These are phyloP conservation scores for Aptenodytes patagonicus DNA, from an alignment of 2,113 vertebrate genomes.

Conservation along the genomic window DNA sequence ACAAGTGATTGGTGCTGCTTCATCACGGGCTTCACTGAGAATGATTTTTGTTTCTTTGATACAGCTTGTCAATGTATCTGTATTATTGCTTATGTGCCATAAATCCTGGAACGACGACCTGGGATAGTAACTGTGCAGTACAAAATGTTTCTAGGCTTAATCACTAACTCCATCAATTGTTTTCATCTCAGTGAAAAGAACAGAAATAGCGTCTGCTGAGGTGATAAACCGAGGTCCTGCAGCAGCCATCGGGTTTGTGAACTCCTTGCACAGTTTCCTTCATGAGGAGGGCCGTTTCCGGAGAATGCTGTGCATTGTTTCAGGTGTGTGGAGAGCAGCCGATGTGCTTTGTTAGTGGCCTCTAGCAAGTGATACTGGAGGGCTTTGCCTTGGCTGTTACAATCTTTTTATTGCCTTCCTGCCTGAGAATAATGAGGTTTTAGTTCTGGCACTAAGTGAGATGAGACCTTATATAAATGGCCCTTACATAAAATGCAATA, in stretches of 20 bases:
- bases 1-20: background rate
- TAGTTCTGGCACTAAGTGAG: background rate
- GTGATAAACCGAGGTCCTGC: background rate
- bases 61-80: background rate
- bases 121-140: background rate
- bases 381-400: background rate
- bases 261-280: background rate
- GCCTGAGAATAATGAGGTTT: constrained; percentile 9
- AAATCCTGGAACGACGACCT: background rate
- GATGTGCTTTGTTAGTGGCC: background rate
- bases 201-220: background rate
- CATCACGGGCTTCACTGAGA: background rate
- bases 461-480: background rate
- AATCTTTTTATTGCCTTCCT: constrained; percentile 27
- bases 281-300: background rate
- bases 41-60: background rate
- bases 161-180: background rate
- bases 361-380: background rate
- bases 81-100: background rate
- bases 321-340: background rate
- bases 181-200: background rate
- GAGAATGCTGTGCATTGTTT: background rate
- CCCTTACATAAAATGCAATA: background rate
- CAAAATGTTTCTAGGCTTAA: background rate
- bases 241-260: background rate